A percentile compares a stretch with the other conserved stretches of the same genome.
phyloP scores from a whole-genome alignment of 92 coral and sea anemone species.

The Blastomussa wellsi region DNA sequence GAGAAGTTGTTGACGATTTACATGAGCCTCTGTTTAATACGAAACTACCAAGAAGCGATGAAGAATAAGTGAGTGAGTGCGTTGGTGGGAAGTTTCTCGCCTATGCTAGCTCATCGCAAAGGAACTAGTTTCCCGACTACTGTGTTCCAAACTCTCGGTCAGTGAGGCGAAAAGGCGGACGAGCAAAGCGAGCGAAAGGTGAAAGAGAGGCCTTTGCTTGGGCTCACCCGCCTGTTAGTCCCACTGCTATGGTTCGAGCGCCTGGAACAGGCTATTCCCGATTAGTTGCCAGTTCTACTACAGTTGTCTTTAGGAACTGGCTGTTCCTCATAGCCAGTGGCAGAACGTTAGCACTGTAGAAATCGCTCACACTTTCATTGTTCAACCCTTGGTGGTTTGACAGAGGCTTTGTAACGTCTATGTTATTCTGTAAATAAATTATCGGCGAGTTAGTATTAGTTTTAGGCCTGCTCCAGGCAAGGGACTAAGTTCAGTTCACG shows the following conservation, averaged over 20 bases:
- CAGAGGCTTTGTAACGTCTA: conserved; percentile 13
- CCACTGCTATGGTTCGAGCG: no score
- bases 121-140: not conserved
- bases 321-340: no score
- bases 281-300: not conserved
- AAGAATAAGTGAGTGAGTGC: not conserved
- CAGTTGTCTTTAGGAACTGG: not conserved
- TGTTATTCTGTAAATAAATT: conserved; percentile 6
- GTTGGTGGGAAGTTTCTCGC: not conserved
- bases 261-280: no score
- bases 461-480: not conserved
- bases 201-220: no score
- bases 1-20: conserved; percentile 6
- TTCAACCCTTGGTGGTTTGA: conserved; percentile 8
- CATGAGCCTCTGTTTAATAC: not conserved
- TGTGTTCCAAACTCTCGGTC: no score
- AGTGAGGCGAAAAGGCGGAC: no score
- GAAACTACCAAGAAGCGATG: conserved; percentile 2
- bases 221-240: no score
- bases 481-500: not conserved
- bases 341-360: not conserved
- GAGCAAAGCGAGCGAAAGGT: no score
- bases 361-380: not conserved
- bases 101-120: not conserved
- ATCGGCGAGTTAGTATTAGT: not conserved